Conservation (phyloP, 2,888 invertebrate genomes). For the Drosophila percnosoma region DNA sequence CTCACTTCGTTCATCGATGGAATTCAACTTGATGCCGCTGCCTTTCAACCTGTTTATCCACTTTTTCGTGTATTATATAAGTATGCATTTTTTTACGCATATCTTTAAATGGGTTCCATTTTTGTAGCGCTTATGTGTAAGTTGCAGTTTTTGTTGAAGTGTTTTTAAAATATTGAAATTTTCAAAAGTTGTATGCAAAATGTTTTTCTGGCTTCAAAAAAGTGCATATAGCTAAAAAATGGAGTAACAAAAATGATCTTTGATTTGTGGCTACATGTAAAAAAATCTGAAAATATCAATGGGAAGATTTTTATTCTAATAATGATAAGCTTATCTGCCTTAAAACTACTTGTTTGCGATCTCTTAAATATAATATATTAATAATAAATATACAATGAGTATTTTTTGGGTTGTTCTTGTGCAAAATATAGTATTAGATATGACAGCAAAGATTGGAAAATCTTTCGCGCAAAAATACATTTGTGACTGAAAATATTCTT, state of each 20-base stretch:
- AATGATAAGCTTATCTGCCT: neutral
- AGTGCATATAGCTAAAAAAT: neutral
- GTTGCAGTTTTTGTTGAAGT: neutral
- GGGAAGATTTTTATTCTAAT: neutral
- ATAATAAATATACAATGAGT: neutral
- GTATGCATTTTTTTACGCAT: neutral
- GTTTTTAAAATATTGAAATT: neutral
- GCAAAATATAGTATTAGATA: neutral
- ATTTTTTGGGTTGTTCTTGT: neutral
- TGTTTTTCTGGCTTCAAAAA: neutral
- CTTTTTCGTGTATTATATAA: slow-evolving; percentile 27
- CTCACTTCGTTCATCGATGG: slow-evolving; percentile 5
- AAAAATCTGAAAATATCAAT: neutral
- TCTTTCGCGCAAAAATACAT: neutral
- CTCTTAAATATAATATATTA: neutral
- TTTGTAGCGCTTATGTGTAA: neutral
- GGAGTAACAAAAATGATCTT: neutral
- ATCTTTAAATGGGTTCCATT: neutral
- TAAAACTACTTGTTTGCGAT: neutral
- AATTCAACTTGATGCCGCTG: slow-evolving; percentile 12
- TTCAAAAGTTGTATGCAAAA: no score
- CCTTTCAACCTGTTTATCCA: slow-evolving; percentile 53
- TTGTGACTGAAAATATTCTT: neutral
- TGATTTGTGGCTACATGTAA: neutral
- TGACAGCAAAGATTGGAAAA: neutral